Conservation (phyloP, 2,888 invertebrate genomes). For the Corbicula japonica region DNA sequence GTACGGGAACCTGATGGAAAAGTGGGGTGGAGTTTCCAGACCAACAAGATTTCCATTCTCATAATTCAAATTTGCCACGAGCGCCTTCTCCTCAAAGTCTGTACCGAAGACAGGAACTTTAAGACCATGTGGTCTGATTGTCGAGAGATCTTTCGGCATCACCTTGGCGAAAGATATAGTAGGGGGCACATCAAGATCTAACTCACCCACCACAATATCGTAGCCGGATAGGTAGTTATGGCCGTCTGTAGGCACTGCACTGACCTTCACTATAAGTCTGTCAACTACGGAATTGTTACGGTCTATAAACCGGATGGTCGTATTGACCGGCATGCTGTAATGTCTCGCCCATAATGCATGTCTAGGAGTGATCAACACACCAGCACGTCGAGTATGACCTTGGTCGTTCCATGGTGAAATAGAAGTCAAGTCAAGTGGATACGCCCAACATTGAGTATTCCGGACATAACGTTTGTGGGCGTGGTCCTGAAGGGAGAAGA, state of each 20-base stretch:
- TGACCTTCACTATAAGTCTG: constrained; percentile 57
- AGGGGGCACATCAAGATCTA: constrained; percentile 73
- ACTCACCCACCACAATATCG: constrained; percentile 74
- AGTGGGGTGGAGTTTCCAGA: constrained; percentile 42
- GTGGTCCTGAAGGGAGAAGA: constrained; percentile 73
- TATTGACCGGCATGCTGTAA: constrained; percentile 68
- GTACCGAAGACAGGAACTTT: constrained; percentile 69
- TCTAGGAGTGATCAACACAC: constrained; percentile 73
- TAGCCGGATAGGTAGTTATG: constrained; percentile 61
- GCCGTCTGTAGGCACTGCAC: constrained; percentile 39
- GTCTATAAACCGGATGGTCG: constrained; percentile 71
- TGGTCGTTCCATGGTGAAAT: constrained; percentile 79
- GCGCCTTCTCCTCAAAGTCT: constrained; percentile 76
- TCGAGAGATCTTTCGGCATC: constrained; percentile 68
- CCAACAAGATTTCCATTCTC: constrained; percentile 61
- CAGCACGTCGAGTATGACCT: constrained; percentile 67
- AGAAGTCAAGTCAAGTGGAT: constrained; percentile 72
- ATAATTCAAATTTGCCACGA: constrained; percentile 67
- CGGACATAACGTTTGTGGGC: constrained; percentile 65
- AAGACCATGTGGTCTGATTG: constrained; percentile 30
- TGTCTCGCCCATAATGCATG: constrained; percentile 77
- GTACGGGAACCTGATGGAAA: constrained; percentile 57
- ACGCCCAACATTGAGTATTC: constrained; percentile 73
- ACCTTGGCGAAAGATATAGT: constrained; percentile 72
- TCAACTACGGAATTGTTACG: constrained; percentile 73